Evolutionary conservation across 2,888 invertebrate genomes (phyloP).

Genomic region (Exocentrus adspersus): DNA sequence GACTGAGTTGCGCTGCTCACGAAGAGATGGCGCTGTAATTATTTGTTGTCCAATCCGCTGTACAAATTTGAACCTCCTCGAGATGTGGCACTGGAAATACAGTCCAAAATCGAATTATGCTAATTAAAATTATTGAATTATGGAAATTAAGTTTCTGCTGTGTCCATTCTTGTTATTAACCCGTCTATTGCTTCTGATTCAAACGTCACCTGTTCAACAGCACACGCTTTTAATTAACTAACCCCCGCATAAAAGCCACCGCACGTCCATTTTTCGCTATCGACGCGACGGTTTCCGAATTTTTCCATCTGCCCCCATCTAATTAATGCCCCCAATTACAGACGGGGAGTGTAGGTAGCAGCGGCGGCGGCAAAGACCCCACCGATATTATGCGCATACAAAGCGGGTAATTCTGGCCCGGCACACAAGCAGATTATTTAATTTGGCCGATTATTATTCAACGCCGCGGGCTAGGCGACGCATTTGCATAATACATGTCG

Average conservation of each 20-base stretch:
- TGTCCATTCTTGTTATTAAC: too few relatives aligned
- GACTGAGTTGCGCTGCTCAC: too few relatives aligned
- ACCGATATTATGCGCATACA: slow-evolving; percentile 30
- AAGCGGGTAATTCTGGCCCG: slow-evolving; percentile 30
- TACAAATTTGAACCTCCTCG: too few relatives aligned
- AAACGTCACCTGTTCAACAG: too few relatives aligned
- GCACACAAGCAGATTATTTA: slow-evolving; percentile 32
- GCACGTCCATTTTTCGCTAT: neutral
- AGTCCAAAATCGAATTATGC: too few relatives aligned
- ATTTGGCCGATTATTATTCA: slow-evolving; percentile 35
- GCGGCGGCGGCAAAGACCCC: slow-evolving; percentile 28
- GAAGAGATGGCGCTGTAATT: too few relatives aligned
- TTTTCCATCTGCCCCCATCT: neutral
- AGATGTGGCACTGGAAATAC: too few relatives aligned
- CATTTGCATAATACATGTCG: slow-evolving; percentile 29
- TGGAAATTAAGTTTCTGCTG: too few relatives aligned
- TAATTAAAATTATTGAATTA: too few relatives aligned
- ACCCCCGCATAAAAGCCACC: neutral
- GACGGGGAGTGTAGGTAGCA: slow-evolving; percentile 27
- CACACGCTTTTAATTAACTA: neutral
- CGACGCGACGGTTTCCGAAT: too few relatives aligned
- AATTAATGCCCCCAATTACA: slow-evolving; percentile 11
- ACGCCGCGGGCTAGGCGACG: slow-evolving; percentile 17
- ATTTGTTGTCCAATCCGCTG: too few relatives aligned
- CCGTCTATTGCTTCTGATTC: too few relatives aligned